Base-by-base conservation (phyloP, 2,888 invertebrate genomes). In the Mythimna ferrago region DNA sequence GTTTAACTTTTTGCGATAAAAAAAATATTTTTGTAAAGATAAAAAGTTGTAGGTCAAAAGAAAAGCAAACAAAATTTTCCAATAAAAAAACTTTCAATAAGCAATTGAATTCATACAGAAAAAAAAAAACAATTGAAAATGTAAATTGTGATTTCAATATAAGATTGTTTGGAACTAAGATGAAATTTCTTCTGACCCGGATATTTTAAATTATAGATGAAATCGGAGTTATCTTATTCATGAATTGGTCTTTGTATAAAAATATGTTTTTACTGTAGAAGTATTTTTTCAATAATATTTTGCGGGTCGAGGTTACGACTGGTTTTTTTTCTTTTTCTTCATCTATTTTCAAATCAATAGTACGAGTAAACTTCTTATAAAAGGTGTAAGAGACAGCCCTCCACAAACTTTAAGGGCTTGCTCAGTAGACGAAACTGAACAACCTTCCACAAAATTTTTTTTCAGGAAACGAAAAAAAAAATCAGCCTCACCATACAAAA, bases 141-240 rank as follows among this genome's bases (percentile, higher is more conserved):
- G 35, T 56, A 74, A 80, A 74, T 74, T 80, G 10, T 26, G 61
- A 80, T 80, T 80, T 66, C 44, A 80, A 73, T 80, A 57, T 32
- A 2, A 61, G 61, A 80, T 73, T 53, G 14, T 66, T 73, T 51
- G 44, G 7, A 73, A 63, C 44, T 63, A 63, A 66, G 32, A 54
- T 66, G 2, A 44, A 44, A 73, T 78, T 72, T 38, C 53, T 41
- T 10, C n/a, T 38, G 75, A 57, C 21, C 44, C 16, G 56, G 38
- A 62, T 80, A 53, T 53, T 80, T 54, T 57, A 32, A 65, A 66
- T 73, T 57, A 66, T 38, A n/a, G 51, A 56, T 63, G 26, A 72
- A 64, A 61, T 54, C n/a, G 14, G 26, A 60, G 19, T 16, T 48
- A 61, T 61, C 21, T 35, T 2, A 60, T 56, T 56, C 19, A 54